Conservation (phyloP, 2,797 vertebrate species). For the Sebastes itinus region DNA sequence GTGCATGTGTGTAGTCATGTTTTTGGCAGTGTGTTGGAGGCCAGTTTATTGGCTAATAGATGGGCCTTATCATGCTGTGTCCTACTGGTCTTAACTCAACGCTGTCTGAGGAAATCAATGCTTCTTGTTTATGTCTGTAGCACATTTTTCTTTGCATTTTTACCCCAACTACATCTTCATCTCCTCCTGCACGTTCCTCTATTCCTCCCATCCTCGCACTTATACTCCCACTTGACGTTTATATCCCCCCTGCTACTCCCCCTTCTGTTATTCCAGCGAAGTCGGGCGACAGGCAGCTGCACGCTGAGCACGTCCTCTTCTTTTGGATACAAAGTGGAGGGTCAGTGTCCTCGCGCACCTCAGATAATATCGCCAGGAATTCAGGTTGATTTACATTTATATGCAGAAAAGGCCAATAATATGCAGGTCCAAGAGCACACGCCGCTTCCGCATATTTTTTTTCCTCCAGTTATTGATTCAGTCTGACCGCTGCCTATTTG, state of each 20-base stretch:
- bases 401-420: slow-evolving; percentile 39
- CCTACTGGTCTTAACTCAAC: slow-evolving; percentile 11
- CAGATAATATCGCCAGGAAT: slow-evolving; percentile 32
- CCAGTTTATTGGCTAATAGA: slow-evolving; percentile 16
- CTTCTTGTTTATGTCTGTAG: slow-evolving; percentile 19
- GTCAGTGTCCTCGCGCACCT: slow-evolving; percentile 33
- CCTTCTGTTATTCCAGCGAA: neutral
- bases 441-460: neutral
- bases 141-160: neutral
- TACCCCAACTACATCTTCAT: neutral
- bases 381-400: slow-evolving; percentile 57
- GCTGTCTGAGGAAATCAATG: slow-evolving; percentile 30
- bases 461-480: slow-evolving; percentile 36
- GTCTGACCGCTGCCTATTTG: slow-evolving; percentile 32
- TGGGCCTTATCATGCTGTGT: slow-evolving; percentile 7
- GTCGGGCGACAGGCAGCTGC: neutral
- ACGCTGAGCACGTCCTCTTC: slow-evolving; percentile 29
- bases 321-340: slow-evolving; percentile 38
- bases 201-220: neutral
- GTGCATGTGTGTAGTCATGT: slow-evolving; percentile 33
- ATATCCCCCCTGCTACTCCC: neutral
- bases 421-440: slow-evolving; percentile 8
- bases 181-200: neutral
- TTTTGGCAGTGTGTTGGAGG: slow-evolving; percentile 17
- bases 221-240: neutral